A percentile compares a stretch with the other conserved stretches of the same genome.
phyloP scores from a whole-genome alignment of 2,113 vertebrate genomes.

The Oreotrochilus melanogaster region DNA sequence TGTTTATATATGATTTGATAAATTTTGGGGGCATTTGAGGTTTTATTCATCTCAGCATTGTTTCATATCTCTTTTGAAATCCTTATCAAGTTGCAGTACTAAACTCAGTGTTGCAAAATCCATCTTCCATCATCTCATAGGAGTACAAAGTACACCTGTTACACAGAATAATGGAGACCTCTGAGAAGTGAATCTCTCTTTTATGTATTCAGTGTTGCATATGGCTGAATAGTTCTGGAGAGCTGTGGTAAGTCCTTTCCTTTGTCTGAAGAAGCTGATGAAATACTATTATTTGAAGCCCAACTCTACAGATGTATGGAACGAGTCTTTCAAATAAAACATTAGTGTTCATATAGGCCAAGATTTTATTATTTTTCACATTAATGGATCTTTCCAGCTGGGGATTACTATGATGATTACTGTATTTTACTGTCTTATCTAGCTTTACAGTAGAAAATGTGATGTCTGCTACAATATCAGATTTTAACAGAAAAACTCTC shows the following conservation, averaged over 20 bases:
- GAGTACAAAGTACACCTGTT: neutral
- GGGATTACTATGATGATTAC: neutral
- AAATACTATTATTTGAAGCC: neutral
- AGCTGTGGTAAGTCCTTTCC: neutral
- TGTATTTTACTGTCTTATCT: neutral
- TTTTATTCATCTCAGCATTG: neutral
- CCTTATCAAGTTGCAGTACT: neutral
- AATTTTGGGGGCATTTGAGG: neutral
- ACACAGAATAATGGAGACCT: neutral
- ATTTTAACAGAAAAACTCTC: neutral
- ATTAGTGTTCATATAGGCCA: neutral
- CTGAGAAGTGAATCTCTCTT: neutral
- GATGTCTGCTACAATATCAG: neutral
- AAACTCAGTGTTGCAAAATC: neutral
- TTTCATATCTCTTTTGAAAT: neutral
- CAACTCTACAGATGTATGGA: neutral
- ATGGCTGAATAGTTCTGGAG: neutral
- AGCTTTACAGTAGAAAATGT: neutral
- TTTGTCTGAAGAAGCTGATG: neutral
- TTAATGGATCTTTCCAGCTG: neutral
- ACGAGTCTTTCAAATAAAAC: neutral
- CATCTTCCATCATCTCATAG: neutral
- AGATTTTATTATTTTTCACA: neutral
- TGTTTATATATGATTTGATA: neutral
- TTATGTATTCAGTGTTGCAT: fast-evolving